Conservation (phyloP, 2,888 invertebrate species). For the Acanthopleura granulata region DNA sequence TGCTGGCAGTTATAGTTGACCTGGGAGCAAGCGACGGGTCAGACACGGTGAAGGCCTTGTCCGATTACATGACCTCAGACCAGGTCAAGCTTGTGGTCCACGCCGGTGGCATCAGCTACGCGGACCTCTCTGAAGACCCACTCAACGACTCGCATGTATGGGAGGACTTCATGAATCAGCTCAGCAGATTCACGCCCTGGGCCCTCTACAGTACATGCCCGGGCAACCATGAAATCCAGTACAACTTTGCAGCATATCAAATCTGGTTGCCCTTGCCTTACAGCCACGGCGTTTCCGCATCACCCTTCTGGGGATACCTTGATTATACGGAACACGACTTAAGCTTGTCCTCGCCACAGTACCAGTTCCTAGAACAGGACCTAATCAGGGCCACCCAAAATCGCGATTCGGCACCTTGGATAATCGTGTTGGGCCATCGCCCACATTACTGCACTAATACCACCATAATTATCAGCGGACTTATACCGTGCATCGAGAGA, state of each 20-base stretch:
- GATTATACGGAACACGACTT: slow-evolving; percentile 38
- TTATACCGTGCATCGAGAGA: background rate
- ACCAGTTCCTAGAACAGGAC: slow-evolving; percentile 33
- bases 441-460: slow-evolving; percentile 34
- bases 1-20: slow-evolving; percentile 33
- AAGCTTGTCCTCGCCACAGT: slow-evolving; percentile 30
- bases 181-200: slow-evolving; percentile 26
- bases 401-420: slow-evolving; percentile 32
- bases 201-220: slow-evolving; percentile 37
- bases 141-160: slow-evolving; percentile 26
- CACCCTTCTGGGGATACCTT: slow-evolving; percentile 38
- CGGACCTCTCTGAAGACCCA: background rate
- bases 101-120: slow-evolving; percentile 8
- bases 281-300: slow-evolving; percentile 28
- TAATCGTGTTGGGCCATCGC: slow-evolving; percentile 36
- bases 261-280: slow-evolving; percentile 37
- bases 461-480: slow-evolving; percentile 2
- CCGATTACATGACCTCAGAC: background rate
- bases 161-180: slow-evolving; percentile 35
- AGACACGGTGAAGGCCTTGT: slow-evolving; percentile 5
- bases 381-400: slow-evolving; percentile 32
- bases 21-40: slow-evolving; percentile 28
- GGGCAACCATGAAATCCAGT: slow-evolving; percentile 38
- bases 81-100: slow-evolving; percentile 9
- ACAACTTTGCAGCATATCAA: slow-evolving; percentile 32